Base-by-base conservation (phyloP, 2,797 vertebrate species). In the Mallotus villosus region DNA sequence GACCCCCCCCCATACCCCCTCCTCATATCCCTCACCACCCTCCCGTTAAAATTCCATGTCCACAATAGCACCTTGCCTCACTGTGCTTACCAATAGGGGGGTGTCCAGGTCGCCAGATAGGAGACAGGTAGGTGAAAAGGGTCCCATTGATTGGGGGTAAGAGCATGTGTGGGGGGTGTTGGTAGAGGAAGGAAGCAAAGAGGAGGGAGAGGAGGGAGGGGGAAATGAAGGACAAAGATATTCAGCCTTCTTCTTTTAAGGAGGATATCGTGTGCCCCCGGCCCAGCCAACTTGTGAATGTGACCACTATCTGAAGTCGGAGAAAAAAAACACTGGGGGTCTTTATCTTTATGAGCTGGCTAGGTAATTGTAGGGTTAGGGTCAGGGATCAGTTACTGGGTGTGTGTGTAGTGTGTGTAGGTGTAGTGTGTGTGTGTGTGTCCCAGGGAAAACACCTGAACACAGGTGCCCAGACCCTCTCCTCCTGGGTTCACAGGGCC, bases 341-440 rank as follows among this genome's bases (percentile, higher is more conserved):
- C 94, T 96, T 97, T 95, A 95, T 95, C 94, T 96, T 97, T 95
- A 95, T 95, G 86, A 87, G 83, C 62, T 73, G 68, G 74, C 83
- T 85, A 92, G 94, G 94, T 97, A 96, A 99, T 97, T 96, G 95
- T 88, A 92, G 95, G 95, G 89, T 90, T 90, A 83, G 93, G 94
- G n/a, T 22, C 94, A 91, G 92, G 93, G 93, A 95, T 94, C 85
- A 87, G 92, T 98, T 97, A 95, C 95, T 91, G 84, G 86, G 83
- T 61, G 84, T 86, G 83, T 61, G 58, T 63, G 69, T 34, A 27
- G 37, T 82, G 82, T 85, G 83, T 34, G 32, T 7, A 5, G 5
- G 32, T 34, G 32, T 34, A 16, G 46, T 21, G 53, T 34, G 32
- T 7, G 32, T 34, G 32, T 34, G 32, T 34, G 32, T 34, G 55